phyloP scores from a whole-genome alignment of 2,888 invertebrate genomes.

The Pandemis heparana region DNA sequence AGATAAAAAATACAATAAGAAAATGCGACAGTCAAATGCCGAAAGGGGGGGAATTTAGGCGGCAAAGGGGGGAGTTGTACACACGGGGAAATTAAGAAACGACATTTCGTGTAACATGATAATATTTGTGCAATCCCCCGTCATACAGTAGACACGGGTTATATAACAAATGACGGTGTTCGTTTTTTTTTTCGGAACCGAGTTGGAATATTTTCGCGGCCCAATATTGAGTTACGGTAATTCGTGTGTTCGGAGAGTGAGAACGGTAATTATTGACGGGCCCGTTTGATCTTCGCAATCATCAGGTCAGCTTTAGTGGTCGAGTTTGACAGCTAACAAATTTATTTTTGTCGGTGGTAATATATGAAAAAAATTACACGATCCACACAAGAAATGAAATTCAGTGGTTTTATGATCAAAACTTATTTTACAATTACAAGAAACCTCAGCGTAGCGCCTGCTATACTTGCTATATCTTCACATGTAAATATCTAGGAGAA shows the following conservation, averaged over 20 bases:
- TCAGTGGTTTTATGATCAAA: too few relatives aligned
- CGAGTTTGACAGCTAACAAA: too few relatives aligned
- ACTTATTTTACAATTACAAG: too few relatives aligned
- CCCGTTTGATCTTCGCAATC: conserved; percentile 7
- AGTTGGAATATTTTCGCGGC: conserved; percentile 16
- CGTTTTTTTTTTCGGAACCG: conserved; percentile 11
- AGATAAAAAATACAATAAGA: conserved; percentile 63
- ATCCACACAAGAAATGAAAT: too few relatives aligned
- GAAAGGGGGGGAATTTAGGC: conserved; percentile 28
- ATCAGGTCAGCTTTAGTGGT: too few relatives aligned
- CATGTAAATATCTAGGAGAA: too few relatives aligned
- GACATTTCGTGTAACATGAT: conserved; percentile 35
- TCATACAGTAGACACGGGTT: conserved; percentile 8
- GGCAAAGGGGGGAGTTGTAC: conserved; percentile 12
- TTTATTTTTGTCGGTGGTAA: too few relatives aligned
- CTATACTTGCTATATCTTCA: too few relatives aligned
- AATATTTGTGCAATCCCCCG: conserved; percentile 31
- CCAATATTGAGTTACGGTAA: conserved; percentile 18
- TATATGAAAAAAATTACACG: too few relatives aligned
- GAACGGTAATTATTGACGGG: conserved; percentile 5
- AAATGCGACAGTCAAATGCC: conserved; percentile 58
- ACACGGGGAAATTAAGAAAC: conserved; percentile 32
- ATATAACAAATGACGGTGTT: conserved; percentile 14
- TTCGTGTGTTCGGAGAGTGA: background rate
- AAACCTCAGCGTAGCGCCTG: too few relatives aligned